A percentile compares a stretch with the other conserved stretches of the same genome.
phyloP scores from a whole-genome alignment of 2,113 vertebrate genomes.

The Eudorcas thomsonii region DNA sequence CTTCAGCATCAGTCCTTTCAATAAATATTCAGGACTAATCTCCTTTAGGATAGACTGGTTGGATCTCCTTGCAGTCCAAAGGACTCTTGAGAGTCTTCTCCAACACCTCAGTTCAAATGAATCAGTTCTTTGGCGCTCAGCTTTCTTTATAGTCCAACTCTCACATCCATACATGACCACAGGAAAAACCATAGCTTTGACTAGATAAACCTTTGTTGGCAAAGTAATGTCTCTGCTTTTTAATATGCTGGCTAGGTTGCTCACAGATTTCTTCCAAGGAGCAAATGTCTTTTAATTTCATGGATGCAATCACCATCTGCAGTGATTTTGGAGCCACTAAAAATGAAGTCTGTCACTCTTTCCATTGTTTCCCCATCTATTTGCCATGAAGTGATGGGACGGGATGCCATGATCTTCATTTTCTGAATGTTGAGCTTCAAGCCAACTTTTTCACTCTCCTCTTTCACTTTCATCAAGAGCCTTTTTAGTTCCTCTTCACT shows the following conservation, averaged over 20 bases:
- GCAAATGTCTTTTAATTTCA: neutral
- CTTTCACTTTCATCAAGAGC: neutral
- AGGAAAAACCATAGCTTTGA: neutral
- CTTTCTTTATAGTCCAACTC: neutral
- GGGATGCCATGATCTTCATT: neutral
- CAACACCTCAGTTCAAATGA: neutral
- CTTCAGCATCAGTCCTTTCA: neutral
- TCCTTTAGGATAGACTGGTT: neutral
- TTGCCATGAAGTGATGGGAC: neutral
- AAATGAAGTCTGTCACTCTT: neutral
- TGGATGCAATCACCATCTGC: neutral
- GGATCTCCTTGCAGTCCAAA: neutral
- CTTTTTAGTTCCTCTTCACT: neutral
- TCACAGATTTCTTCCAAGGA: neutral
- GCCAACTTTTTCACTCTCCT: neutral
- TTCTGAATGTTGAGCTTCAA: neutral
- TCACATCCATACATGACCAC: neutral
- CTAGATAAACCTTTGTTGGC: neutral
- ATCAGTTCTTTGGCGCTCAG: neutral
- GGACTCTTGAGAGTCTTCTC: neutral
- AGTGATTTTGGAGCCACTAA: neutral
- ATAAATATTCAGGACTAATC: neutral
- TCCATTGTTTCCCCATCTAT: neutral
- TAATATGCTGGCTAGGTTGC: neutral
- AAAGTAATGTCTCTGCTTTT: neutral